Base-by-base conservation (phyloP, 2,888 invertebrate species). In the Tenthredo notha region DNA sequence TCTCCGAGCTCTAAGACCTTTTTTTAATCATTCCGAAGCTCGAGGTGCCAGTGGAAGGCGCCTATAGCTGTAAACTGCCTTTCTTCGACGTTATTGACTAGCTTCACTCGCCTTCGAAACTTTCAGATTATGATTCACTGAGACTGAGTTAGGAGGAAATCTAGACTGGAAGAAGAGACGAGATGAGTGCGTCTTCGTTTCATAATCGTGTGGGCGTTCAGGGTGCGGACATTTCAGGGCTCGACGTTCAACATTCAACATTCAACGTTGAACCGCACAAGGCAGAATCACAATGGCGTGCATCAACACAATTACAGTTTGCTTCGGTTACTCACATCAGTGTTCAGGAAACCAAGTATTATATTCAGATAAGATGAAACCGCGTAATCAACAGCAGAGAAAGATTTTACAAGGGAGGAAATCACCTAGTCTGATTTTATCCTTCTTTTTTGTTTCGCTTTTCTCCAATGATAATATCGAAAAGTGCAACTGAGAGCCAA, bases 231-330 rank as follows among this genome's bases (percentile, higher is more conserved):
- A 25, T n/a, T 43, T 74, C 72, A 43, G 15, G 21, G 37, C 21
- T 72, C 72, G 37, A 37, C 72, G 43, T 74, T 72, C 21, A 43
- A 37, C 72, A 72, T 70, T 33, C 74, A 74, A 21, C 47, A 37
- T 70, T 70, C 70, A 29, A 70, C 70, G 70, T 70, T 70, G 5
- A 70, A 70, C 70, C 33, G 70, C 33, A 37, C 33, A 70, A 70
- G 18, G 33, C 33, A 92, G 92, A 92, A 92, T 92, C 40, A 92
- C 92, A 92, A 92, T 92, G 91, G 89, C 88, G 90, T 91, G 91
- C 92, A 93, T 93, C 92, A 92, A 91, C 92, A 93, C 92, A 93
- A 93, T 93, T 93, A 92, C 92, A 92, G 92, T 91, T 91, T 91
- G 91, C 90, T 91, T 90, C 90, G 90, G 90, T 90, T 88, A 88